A percentile compares a stretch with the other conserved stretches of the same genome.
These are phyloP conservation scores for Orthosia incerta DNA, from an alignment of 2,888 invertebrate species.

Conservation along the genomic window DNA sequence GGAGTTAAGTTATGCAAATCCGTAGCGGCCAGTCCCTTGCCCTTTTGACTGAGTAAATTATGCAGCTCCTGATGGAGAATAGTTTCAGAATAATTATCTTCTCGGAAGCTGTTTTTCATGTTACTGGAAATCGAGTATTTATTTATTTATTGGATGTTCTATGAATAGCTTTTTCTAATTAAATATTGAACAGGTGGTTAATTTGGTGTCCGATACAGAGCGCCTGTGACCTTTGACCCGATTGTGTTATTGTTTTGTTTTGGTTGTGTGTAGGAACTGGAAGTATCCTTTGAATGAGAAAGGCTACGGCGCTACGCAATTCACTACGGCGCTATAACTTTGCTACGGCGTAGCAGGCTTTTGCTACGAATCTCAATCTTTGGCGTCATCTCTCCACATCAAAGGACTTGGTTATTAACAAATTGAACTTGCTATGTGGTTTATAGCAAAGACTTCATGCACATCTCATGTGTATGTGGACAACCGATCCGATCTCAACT, in stretches of 20 bases:
- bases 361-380: not conserved
- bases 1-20: slow-evolving; percentile 70
- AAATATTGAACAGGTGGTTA: slow-evolving; percentile 2
- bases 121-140: slow-evolving; percentile 6
- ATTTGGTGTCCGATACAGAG: not conserved
- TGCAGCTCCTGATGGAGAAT: slow-evolving; percentile 46
- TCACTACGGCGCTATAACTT: too few species aligned
- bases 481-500: too few species aligned
- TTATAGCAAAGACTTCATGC: not conserved
- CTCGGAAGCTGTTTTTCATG: slow-evolving; percentile 28
- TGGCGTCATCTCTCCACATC: not conserved
- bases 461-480: not conserved
- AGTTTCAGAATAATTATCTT: slow-evolving; percentile 44
- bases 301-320: not conserved
- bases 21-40: slow-evolving; percentile 53
- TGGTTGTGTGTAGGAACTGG: not conserved
- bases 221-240: not conserved
- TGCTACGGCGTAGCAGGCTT: not conserved
- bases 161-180: not conserved
- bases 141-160: slow-evolving; percentile 19
- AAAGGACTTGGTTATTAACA: not conserved
- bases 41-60: slow-evolving; percentile 61
- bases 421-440: not conserved
- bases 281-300: not conserved
- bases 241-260: slow-evolving; percentile 1